Percentiles rank a stretch among this genome's conserved stretches.
Evolutionary conservation across 2,113 vertebrate species (phyloP).

Genomic region (Pseudonaja textilis): DNA sequence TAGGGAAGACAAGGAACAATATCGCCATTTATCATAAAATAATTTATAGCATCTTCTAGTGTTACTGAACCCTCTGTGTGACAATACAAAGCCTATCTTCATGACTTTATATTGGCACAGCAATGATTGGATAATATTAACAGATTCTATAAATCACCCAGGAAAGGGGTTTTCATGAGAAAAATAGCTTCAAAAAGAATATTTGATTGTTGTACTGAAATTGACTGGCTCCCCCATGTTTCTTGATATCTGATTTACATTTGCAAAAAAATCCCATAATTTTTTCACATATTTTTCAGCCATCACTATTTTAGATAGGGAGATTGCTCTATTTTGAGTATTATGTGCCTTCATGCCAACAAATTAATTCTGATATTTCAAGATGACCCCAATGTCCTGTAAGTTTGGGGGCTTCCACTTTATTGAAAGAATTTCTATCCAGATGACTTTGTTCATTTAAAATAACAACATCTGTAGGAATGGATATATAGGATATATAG

Average conservation of each 20-base stretch:
- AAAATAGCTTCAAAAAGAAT: neutral
- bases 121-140: neutral
- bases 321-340: neutral
- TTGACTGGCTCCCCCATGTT: neutral
- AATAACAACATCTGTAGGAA: neutral
- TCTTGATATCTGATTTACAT: neutral
- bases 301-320: neutral
- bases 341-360: neutral
- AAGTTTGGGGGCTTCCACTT: neutral
- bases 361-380: neutral
- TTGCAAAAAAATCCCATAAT: neutral
- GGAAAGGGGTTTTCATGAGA: neutral
- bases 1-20: neutral
- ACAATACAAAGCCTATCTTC: neutral
- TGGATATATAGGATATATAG: too few species aligned
- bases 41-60: neutral
- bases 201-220: neutral
- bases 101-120: neutral
- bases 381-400: neutral
- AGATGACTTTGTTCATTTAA: neutral
- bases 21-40: neutral
- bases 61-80: neutral
- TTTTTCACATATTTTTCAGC: neutral
- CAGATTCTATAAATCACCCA: neutral
- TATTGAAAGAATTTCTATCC: neutral